phyloP scores from a whole-genome alignment of 2,888 invertebrate species.

The Parthenolecanium corni region DNA sequence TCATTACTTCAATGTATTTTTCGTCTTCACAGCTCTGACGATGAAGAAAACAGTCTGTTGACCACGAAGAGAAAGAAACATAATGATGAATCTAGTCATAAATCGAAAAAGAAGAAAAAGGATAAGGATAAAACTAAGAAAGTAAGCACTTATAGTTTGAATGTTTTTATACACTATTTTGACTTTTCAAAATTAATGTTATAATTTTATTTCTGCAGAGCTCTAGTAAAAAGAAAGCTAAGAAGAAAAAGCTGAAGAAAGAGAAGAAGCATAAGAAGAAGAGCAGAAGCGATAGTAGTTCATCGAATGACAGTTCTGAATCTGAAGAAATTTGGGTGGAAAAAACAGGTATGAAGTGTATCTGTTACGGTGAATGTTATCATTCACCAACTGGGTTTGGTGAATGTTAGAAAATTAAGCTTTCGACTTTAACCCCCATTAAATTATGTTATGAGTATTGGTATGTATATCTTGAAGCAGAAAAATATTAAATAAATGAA shows the following conservation, averaged over 20 bases:
- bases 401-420: too few species aligned
- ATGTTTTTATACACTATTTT: not conserved
- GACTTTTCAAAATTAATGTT: not conserved
- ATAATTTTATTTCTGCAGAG: not conserved
- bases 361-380: not conserved
- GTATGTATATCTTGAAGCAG: not conserved
- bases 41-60: constrained; percentile 29
- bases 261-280: constrained; percentile 42
- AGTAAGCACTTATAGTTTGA: not conserved
- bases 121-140: constrained; percentile 39
- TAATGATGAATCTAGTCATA: constrained; percentile 31
- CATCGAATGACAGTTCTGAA: constrained; percentile 38
- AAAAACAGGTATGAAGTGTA: constrained; percentile 44
- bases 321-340: constrained; percentile 56
- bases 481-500: too few species aligned
- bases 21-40: constrained; percentile 21
- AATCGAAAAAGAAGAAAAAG: constrained; percentile 34
- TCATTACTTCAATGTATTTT: too few species aligned
- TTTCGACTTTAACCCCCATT: not conserved
- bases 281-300: constrained; percentile 30
- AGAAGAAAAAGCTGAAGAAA: constrained; percentile 47
- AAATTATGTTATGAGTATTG: not conserved
- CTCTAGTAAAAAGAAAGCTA: constrained; percentile 43
- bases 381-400: too few species aligned
- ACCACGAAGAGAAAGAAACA: constrained; percentile 22